Percentiles rank a stretch among this genome's conserved stretches.
These are phyloP conservation scores for Copsychus sechellarum DNA, from an alignment of 2,113 vertebrate species.

Conservation along the genomic window DNA sequence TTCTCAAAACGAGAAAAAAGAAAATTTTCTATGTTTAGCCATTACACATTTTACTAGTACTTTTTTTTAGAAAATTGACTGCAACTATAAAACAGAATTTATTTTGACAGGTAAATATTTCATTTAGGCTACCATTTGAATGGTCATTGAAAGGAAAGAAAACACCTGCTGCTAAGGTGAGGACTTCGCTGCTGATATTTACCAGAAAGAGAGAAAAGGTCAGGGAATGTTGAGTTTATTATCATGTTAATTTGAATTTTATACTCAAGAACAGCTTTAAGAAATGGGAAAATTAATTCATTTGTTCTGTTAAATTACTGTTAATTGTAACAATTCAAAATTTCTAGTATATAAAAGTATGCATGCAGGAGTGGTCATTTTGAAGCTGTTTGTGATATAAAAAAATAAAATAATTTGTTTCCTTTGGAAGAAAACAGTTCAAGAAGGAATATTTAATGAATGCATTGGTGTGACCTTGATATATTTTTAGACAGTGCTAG, in stretches of 20 bases:
- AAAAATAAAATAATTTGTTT: background rate
- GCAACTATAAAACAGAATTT: background rate
- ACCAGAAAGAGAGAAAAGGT: background rate
- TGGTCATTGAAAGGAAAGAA: background rate
- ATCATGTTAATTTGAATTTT: background rate
- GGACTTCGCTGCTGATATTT: background rate
- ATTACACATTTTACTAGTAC: background rate
- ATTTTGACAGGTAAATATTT: background rate
- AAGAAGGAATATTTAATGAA: background rate
- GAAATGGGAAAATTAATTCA: accelerated
- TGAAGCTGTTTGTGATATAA: background rate
- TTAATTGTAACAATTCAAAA: background rate
- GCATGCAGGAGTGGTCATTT: background rate
- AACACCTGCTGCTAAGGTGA: background rate
- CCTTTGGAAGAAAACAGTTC: background rate
- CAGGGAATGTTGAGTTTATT: background rate
- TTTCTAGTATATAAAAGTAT: background rate
- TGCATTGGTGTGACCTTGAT: background rate
- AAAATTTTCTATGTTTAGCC: background rate
- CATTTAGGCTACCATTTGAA: background rate
- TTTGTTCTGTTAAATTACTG: background rate
- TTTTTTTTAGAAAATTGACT: background rate
- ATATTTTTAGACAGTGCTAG: background rate
- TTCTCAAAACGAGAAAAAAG: background rate
- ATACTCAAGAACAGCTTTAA: background rate